Evolutionary conservation across 2,113 vertebrate genomes (phyloP).

Genomic region (Gasterosteus aculeatus): DNA sequence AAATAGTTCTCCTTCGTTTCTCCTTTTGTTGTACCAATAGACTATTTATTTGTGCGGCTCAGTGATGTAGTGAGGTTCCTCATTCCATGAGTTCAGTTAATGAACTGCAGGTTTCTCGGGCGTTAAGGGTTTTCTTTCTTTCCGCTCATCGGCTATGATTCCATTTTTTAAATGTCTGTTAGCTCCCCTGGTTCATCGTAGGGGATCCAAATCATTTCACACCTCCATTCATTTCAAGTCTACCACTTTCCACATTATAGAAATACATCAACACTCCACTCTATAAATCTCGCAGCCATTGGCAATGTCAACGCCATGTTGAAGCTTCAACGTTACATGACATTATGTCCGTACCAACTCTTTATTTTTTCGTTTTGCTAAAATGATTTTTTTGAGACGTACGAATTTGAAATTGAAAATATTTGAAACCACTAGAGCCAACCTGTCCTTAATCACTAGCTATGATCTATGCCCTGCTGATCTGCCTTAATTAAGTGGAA

Average conservation of each 20-base stretch:
- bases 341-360: neutral
- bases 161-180: conserved; percentile 17
- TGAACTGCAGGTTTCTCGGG: neutral
- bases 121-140: neutral
- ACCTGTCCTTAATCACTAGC: neutral
- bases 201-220: conserved; percentile 26
- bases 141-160: conserved; percentile 4
- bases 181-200: conserved; percentile 9
- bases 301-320: neutral
- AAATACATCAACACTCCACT: neutral
- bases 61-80: neutral
- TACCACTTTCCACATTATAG: neutral
- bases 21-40: neutral
- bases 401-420: neutral
- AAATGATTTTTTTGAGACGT: neutral
- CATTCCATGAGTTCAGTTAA: neutral
- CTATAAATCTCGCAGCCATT: neutral
- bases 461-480: conserved; percentile 1
- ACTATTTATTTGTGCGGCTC: neutral
- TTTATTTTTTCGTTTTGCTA: neutral
- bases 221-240: conserved; percentile 5
- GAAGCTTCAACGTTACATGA: neutral
- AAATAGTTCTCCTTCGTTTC: neutral
- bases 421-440: neutral
- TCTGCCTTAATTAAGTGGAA: neutral